Conservation (phyloP, 2,888 invertebrate species). For the Drosophila demipolita region DNA sequence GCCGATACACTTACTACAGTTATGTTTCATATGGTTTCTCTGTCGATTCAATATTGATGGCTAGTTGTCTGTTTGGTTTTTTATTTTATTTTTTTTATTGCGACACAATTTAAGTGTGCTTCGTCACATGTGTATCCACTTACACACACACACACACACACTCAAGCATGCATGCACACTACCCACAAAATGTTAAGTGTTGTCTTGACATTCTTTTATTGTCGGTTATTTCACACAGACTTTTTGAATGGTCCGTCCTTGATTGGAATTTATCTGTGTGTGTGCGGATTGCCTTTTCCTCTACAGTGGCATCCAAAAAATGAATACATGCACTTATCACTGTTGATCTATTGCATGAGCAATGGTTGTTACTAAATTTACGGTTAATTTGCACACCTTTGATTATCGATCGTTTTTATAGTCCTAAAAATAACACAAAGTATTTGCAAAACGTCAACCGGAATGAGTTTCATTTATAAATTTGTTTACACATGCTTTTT, state of each 20-base stretch:
- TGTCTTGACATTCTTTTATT: slow-evolving; percentile 34
- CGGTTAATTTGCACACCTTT: not conserved
- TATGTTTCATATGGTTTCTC: slow-evolving; percentile 32
- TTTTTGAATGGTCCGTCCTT: slow-evolving; percentile 67
- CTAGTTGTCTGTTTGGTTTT: slow-evolving; percentile 25
- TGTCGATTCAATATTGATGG: slow-evolving; percentile 17
- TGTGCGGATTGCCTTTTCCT: slow-evolving; percentile 6
- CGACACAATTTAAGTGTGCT: slow-evolving; percentile 67
- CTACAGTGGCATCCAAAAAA: slow-evolving; percentile 34
- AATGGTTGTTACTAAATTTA: slow-evolving; percentile 1
- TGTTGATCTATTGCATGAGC: not conserved
- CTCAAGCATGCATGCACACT: slow-evolving; percentile 19
- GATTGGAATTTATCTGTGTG: slow-evolving; percentile 23
- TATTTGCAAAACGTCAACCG: not conserved
- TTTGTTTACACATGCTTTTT: not conserved
- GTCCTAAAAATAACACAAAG: slow-evolving; percentile 2
- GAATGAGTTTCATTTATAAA: not conserved
- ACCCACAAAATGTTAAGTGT: slow-evolving; percentile 48
- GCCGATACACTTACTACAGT: slow-evolving; percentile 26
- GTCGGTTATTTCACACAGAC: slow-evolving; percentile 44
- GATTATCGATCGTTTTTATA: slow-evolving; percentile 16
- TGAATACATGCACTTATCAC: slow-evolving; percentile 23
- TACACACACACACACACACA: slow-evolving; percentile 33
- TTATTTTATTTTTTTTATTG: slow-evolving; percentile 45
- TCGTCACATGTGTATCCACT: slow-evolving; percentile 32